Evolutionary conservation across 64 coral and sea anemone species (phyloP).

Genomic region (Stichodactyla helianthus): DNA sequence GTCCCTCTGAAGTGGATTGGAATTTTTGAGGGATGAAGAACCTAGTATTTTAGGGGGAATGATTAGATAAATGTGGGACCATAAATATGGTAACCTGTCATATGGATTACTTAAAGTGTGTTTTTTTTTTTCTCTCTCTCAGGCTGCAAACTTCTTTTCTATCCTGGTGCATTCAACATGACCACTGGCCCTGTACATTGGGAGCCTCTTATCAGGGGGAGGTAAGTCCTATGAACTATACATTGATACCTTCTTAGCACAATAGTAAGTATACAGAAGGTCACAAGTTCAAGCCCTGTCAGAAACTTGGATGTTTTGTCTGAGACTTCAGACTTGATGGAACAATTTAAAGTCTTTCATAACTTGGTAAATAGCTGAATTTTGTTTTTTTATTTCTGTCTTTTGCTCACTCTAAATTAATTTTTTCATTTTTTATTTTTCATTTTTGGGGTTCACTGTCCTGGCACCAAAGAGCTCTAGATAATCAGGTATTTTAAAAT

Average conservation of each 20-base stretch:
- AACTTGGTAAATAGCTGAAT: too few relatives aligned
- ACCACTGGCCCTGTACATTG: conserved; percentile 92
- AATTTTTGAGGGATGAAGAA: too few relatives aligned
- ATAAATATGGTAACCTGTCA: too few relatives aligned
- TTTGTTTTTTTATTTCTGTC: not conserved
- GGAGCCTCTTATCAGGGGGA: conserved; percentile 74
- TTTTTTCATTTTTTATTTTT: not conserved
- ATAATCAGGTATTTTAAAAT: conserved; percentile 70
- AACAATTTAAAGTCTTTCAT: too few relatives aligned
- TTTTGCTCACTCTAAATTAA: not conserved
- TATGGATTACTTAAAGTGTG: not conserved
- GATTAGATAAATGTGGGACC: too few relatives aligned
- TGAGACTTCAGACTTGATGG: too few relatives aligned
- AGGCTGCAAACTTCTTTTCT: conserved; percentile 91
- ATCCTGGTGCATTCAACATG: conserved; percentile 98
- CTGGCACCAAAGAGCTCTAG: conserved; percentile 54
- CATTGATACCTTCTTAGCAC: not conserved
- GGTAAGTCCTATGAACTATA: conserved; percentile 29
- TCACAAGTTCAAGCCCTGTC: not conserved
- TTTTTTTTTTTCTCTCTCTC: not conserved
- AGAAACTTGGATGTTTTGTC: too few relatives aligned
- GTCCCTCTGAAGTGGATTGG: too few relatives aligned
- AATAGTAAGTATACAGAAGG: too few relatives aligned
- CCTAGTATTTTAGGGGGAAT: too few relatives aligned
- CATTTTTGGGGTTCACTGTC: not conserved